Base-by-base conservation (phyloP, 2,888 invertebrate species). In the Agriopis marginaria region DNA sequence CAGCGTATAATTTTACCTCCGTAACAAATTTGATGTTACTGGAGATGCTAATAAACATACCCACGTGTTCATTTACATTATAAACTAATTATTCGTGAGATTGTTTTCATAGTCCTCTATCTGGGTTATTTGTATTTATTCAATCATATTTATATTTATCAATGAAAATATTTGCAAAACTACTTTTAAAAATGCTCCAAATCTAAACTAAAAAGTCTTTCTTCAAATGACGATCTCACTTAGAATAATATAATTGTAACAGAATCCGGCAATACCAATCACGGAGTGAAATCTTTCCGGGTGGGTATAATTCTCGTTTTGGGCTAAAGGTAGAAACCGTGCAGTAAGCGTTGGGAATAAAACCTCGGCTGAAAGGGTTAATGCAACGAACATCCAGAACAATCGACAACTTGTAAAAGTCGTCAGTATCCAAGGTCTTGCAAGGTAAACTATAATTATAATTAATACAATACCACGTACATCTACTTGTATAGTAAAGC, bases 361-460 rank as follows among this genome's bases (percentile, higher is more conserved):
- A 78, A 79, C 80, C 80, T 78, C 80, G 80, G 78, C 82, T 84
- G 87, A 87, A 87, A 85, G 87, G 87, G 86, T 84, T 88, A 88
- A 87, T 87, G 86, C 84, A 84, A 81, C 80, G 79, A 83, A 85
- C 84, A 84, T 83, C 77, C 79, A 61, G 64, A 54, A 64, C 68
- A 64, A 64, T 69, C 50, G 64, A 55, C 51, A 59, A 40, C 32
- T 39, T 61, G 42, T 49, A 55, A 11, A 40, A 45, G 10, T 6
- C 39, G 23, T n/a, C 68, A 68, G 68, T 63, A 60, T 14, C 44
- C 7, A 54, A 64, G 47, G 11, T 59, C 17, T 17, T 50, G 49
- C 10, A 49, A 39, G 42, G n/a, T 55, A 7, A 2, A 10, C 39
- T 54, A 50, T 9, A 17, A n/a, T n/a, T n/a, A n/a, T n/a, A n/a